phyloP scores from a whole-genome alignment of 2,888 invertebrate genomes.

The Tenthredo amoena region DNA sequence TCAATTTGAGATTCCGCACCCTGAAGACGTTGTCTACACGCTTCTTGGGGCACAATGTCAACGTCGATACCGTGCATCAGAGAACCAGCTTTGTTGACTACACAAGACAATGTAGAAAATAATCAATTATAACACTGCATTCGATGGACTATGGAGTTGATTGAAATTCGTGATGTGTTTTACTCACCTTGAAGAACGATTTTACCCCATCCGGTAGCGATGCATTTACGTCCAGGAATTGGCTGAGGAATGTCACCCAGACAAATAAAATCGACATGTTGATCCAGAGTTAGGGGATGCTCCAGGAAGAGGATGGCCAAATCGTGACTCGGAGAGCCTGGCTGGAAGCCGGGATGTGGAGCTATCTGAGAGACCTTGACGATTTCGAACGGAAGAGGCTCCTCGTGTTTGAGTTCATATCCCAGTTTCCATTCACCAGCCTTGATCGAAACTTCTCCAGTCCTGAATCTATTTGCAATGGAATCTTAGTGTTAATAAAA shows the following conservation, averaged over 20 bases:
- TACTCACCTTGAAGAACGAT: constrained; percentile 85
- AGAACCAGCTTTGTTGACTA: constrained; percentile 88
- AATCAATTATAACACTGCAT: constrained; percentile 16
- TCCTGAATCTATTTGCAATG: constrained; percentile 79
- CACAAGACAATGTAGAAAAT: constrained; percentile 56
- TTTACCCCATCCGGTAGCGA: constrained; percentile 92
- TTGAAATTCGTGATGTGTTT: not conserved
- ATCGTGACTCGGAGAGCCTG: constrained; percentile 83
- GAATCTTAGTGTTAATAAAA: constrained; percentile 4
- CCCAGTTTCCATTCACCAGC: constrained; percentile 92
- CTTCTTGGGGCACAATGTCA: constrained; percentile 82
- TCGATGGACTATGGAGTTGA: constrained; percentile 17
- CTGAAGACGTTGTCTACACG: constrained; percentile 82
- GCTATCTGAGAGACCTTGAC: constrained; percentile 85
- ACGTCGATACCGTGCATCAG: constrained; percentile 88
- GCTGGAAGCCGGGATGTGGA: constrained; percentile 85
- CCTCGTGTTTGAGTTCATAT: constrained; percentile 83
- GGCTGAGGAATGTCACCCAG: constrained; percentile 82
- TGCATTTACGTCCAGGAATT: constrained; percentile 82
- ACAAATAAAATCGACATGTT: constrained; percentile 88
- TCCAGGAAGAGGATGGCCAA: constrained; percentile 86
- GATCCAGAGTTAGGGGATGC: constrained; percentile 81
- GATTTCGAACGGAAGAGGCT: constrained; percentile 89
- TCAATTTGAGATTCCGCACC: constrained; percentile 81
- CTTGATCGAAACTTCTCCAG: constrained; percentile 86